Base-by-base conservation (phyloP, 2,113 vertebrate species). In the Cavia porcellus region DNA sequence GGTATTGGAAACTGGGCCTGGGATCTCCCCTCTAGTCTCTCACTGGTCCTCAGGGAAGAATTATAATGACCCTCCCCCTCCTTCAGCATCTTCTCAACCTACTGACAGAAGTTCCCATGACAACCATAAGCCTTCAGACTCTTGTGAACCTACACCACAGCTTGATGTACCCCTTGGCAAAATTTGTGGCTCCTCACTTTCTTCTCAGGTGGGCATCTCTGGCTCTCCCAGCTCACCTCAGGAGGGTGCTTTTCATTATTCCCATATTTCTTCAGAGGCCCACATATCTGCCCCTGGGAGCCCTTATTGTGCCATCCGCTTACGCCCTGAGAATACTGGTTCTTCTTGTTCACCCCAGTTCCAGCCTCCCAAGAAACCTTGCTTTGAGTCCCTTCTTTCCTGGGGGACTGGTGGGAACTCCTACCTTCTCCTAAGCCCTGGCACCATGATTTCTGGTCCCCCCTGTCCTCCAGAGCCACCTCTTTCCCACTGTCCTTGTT, bases 61-160 rank as follows among this genome's bases (percentile, higher is more conserved):
- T 96, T 97, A 89, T 38, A 95, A 74, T 74, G 95, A 97, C 10
- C 85, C 96, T 90, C 35, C 77, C 72, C 68, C 84, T 90, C 68
- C 83, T 90, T 50, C 84, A 90, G 12, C 70, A 70, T 75, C 94
- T 89, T 84, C 94, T 11, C n/a, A 25, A 90, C 77, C 85, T n/a
- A n/a, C 84, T 86, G 92, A 55, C 52, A 77, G 4, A 57, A 86
- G 95, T 93, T 95, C 80, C 74, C 62, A 14, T n/a, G 90, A 61
- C 52, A 13, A 30, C 20, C 52, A 42, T 92, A 96, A 84, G 75
- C n/a, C 64, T 96, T 85, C 70, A 92, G 92, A 96, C 47, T 81
- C 93, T 74, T 47, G 30, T 96, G 92, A 96, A 72, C 87, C 84
- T 38, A 97, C 96, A 92, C 87, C 81, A 85, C 96, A 92, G 59